A percentile compares a stretch with the other conserved stretches of the same genome.
Conservation (phyloP, 2,888 invertebrate species). For the Macaria notata region DNA sequence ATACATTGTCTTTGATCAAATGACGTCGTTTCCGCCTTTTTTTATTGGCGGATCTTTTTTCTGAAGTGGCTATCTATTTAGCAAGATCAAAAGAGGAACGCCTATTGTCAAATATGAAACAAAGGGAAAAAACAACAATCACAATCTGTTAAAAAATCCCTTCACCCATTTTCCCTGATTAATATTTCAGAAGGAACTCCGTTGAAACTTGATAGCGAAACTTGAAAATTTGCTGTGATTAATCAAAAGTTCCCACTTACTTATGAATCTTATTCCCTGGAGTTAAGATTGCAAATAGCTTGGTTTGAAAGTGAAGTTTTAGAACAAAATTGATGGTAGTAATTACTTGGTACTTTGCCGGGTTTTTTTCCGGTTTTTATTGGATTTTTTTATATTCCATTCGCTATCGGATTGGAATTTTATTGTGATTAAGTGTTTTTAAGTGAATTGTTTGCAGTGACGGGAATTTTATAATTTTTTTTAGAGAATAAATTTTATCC, state of each 20-base stretch:
- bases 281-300: slow-evolving; percentile 11
- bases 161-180: slow-evolving; percentile 9
- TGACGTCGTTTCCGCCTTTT: too few relatives aligned
- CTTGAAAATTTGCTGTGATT: slow-evolving; percentile 13
- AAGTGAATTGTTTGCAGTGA: slow-evolving; percentile 5
- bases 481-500: too few relatives aligned
- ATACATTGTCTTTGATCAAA: too few relatives aligned
- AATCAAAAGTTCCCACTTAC: slow-evolving; percentile 10
- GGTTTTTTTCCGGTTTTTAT: slow-evolving; percentile 6
- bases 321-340: slow-evolving; percentile 11
- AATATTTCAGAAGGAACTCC: slow-evolving; percentile 15
- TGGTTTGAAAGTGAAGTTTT: background rate
- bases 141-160: background rate
- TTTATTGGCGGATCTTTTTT: too few relatives aligned
- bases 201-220: slow-evolving; percentile 11
- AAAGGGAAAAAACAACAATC: background rate
- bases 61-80: too few relatives aligned
- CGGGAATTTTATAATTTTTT: background rate
- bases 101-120: background rate
- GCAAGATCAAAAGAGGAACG: too few relatives aligned
- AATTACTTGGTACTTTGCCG: slow-evolving; percentile 11
- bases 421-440: slow-evolving; percentile 16
- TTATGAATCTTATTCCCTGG: slow-evolving; percentile 8
- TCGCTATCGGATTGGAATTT: slow-evolving; percentile 4
- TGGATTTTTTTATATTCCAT: slow-evolving; percentile 14